Base-by-base conservation (phyloP, 2,888 invertebrate genomes). In the Amorpha juglandis region DNA sequence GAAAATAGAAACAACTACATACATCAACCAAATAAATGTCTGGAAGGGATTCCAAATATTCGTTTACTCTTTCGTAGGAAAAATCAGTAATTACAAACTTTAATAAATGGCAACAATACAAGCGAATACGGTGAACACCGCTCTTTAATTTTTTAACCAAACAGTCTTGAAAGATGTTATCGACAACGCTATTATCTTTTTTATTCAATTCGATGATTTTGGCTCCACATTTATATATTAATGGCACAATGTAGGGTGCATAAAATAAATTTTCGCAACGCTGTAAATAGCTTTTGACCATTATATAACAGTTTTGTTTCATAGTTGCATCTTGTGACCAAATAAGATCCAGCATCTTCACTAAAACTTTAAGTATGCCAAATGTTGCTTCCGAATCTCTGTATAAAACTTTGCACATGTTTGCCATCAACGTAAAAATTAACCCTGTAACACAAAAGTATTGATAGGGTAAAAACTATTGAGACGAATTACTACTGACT, bases 221-320 rank as follows among this genome's bases (percentile, higher is more conserved):
- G 1, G 89, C 86, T 0, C 83, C 83, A 79, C 94, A 93, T 76
- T 91, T 88, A 66, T 89, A 91, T 16, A 91, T 81, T 6, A 90
- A 72, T n/a, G 83, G 89, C 0, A 88, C 90, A 0, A 91, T 86
- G 45, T 78, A 73, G 0, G 92, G 88, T 1, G 92, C 87, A 67
- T 93, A 93, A 71, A 82, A 88, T 63, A 80, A 74, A 33, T 87
- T 88, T 53, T 84, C 81, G 70, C 89, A 89, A 33, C 91, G 80
- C 33, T 84, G 82, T 58, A 92, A 75, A 69, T 90, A 93, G 63
- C 92, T 84, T 67, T 80, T 86, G 7, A 93, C 78, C 91, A 93
- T 92, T 42, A 93, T 93, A 51, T 82, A 75, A 74, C 92, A 90
- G 75, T 94, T 94, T 55, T 88, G 83, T 68, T 83, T 88, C 71